These are phyloP conservation scores for Drepanosiphum platanoidis DNA, from an alignment of 2,888 invertebrate genomes.

Conservation along the genomic window DNA sequence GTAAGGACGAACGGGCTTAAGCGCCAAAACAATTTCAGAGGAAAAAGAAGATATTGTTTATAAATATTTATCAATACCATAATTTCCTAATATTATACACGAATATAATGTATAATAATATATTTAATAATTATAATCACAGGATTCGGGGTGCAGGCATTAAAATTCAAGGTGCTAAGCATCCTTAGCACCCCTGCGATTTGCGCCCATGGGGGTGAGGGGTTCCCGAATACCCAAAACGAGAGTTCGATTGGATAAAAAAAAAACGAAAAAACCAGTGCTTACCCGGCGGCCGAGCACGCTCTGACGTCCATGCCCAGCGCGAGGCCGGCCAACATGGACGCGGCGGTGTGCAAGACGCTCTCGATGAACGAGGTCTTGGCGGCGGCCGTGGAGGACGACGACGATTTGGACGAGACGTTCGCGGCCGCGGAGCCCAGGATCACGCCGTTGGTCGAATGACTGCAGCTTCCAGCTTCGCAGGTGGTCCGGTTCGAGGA, in stretches of 20 bases:
- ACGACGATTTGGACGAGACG: neutral
- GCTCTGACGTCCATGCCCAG: slow-evolving; percentile 20
- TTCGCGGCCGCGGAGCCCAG: neutral
- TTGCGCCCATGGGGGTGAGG: no score
- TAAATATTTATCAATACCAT: no score
- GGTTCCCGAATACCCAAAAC: no score
- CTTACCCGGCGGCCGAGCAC: slow-evolving; percentile 16
- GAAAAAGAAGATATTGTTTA: no score
- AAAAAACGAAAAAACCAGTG: neutral
- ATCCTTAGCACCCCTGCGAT: no score
- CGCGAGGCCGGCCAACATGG: slow-evolving; percentile 39
- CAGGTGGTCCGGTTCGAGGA: neutral
- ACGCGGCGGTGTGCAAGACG: slow-evolving; percentile 22
- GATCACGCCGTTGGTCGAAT: neutral
- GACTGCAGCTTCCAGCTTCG: neutral
- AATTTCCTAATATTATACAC: no score
- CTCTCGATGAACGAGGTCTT: slow-evolving; percentile 25
- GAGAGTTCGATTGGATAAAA: neutral
- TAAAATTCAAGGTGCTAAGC: no score
- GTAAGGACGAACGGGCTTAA: no score
- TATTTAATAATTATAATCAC: no score
- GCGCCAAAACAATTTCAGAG: no score
- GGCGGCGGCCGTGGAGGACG: neutral
- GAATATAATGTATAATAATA: no score
- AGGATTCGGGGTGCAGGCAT: no score